Evolutionary conservation across 2,113 vertebrate species (phyloP).

Genomic region (Pontoporia blainvillei): DNA sequence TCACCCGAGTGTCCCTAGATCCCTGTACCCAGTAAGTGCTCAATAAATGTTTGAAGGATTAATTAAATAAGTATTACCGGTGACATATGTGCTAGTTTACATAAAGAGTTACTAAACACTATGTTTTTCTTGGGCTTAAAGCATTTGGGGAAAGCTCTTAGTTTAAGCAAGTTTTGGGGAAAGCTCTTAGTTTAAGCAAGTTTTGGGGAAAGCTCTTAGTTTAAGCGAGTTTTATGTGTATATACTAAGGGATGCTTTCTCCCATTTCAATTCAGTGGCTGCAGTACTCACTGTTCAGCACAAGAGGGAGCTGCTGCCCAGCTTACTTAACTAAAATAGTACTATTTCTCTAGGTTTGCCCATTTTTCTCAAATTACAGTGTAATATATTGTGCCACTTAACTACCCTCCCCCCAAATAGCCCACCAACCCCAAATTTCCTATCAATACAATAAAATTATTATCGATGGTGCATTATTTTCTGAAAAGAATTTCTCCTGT

Average conservation of each 20-base stretch:
- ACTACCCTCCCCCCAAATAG: not conserved
- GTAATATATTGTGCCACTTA: not conserved
- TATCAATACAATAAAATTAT: not conserved
- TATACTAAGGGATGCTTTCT: not conserved
- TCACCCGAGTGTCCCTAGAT: not conserved
- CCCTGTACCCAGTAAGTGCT: not conserved
- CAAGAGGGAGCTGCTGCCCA: slow-evolving; percentile 75
- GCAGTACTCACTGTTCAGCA: slow-evolving; percentile 7
- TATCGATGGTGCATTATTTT: not conserved
- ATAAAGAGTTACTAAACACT: not conserved
- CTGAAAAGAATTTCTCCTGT: not conserved
- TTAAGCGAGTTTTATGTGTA: not conserved
- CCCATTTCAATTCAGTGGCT: not conserved
- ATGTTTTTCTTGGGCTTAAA: not conserved
- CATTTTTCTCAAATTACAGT: not conserved
- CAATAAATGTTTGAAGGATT: not conserved
- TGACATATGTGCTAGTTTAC: not conserved
- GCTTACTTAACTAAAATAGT: slow-evolving; percentile 55
- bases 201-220: not conserved
- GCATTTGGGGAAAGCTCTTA: not conserved
- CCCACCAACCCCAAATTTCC: not conserved
- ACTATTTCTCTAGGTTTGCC: not conserved
- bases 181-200: not conserved
- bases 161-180: not conserved
- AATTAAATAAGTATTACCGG: not conserved